A percentile compares a stretch with the other conserved stretches of the same genome.
These are phyloP conservation scores for Arbacia lixula DNA, from an alignment of 53 echinoderm and acorn worm species.

Conservation along the genomic window DNA sequence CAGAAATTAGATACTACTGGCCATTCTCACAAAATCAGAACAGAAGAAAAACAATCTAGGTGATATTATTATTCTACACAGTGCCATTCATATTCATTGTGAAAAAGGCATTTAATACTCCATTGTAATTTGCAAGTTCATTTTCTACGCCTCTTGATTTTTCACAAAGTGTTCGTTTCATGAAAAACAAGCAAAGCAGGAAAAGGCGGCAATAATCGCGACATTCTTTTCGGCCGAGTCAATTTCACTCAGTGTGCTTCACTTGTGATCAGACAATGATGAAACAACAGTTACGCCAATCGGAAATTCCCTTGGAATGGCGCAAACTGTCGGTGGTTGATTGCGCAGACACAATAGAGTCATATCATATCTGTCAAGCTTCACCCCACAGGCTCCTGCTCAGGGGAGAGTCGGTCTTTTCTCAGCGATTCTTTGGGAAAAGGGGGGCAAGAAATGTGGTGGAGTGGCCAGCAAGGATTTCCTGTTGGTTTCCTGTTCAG, in stretches of 20 bases:
- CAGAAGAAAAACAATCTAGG: no score
- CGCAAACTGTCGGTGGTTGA: no score
- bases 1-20: no score
- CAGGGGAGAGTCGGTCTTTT: slow-evolving; percentile 28
- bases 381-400: slow-evolving; percentile 42
- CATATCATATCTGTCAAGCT: slow-evolving; percentile 57
- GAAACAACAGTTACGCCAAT: slow-evolving; percentile 20
- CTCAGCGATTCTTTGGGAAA: slow-evolving; percentile 27
- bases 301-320: slow-evolving; percentile 30
- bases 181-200: no score
- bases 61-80: no score
- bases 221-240: slow-evolving; percentile 12
- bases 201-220: slow-evolving; percentile 25
- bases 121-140: no score
- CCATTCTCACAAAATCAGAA: no score
- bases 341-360: slow-evolving; percentile 56
- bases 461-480: not conserved
- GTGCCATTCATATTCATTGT: no score
- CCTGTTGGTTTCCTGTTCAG: slow-evolving; percentile 1
- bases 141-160: no score
- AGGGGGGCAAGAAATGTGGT: slow-evolving; percentile 19
- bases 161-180: no score
- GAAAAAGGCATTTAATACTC: no score
- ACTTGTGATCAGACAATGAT: slow-evolving; percentile 15
- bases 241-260: slow-evolving; percentile 27